phyloP scores from a whole-genome alignment of 2,888 invertebrate genomes.

The Hofmannophila pseudospretella region DNA sequence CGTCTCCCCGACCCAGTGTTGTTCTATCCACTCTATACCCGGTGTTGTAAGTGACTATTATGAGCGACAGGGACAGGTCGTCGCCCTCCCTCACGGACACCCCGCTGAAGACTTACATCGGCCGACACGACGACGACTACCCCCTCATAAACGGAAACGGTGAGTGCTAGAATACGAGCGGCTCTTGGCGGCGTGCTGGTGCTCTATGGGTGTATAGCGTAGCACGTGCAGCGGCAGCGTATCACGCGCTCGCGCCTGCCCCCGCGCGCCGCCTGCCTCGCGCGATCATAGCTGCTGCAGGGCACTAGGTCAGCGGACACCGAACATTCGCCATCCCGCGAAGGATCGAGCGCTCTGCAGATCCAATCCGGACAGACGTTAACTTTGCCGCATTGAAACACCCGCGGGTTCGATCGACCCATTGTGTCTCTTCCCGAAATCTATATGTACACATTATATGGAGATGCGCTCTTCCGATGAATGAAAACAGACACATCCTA shows the following conservation, averaged over 20 bases:
- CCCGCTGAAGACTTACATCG: conserved; percentile 91
- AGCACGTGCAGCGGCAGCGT: conserved; percentile 20
- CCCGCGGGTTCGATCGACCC: conserved; percentile 62
- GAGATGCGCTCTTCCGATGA: neutral
- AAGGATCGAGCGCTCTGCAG: conserved; percentile 21
- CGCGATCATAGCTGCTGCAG: conserved; percentile 18
- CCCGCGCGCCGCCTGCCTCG: conserved; percentile 21
- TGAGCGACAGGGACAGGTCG: conserved; percentile 94
- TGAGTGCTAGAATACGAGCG: conserved; percentile 44
- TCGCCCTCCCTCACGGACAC: conserved; percentile 93
- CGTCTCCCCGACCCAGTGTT: conserved; percentile 57
- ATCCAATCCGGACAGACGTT: conserved; percentile 23
- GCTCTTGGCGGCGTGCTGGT: conserved; percentile 18
- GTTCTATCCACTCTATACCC: conserved; percentile 45
- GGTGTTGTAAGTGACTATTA: conserved; percentile 80
- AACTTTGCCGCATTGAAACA: conserved; percentile 64
- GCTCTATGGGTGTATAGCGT: conserved; percentile 20
- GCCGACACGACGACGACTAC: conserved; percentile 89
- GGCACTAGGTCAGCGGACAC: conserved; percentile 28
- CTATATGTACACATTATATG: conserved; percentile 9
- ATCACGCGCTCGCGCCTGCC: conserved; percentile 32
- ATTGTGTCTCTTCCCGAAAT: conserved; percentile 40
- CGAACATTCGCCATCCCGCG: conserved; percentile 10
- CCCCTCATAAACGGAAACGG: conserved; percentile 87
- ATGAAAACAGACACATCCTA: neutral